These are phyloP conservation scores for Alethe diademata DNA, from an alignment of 2,113 vertebrate genomes.

Conservation along the genomic window DNA sequence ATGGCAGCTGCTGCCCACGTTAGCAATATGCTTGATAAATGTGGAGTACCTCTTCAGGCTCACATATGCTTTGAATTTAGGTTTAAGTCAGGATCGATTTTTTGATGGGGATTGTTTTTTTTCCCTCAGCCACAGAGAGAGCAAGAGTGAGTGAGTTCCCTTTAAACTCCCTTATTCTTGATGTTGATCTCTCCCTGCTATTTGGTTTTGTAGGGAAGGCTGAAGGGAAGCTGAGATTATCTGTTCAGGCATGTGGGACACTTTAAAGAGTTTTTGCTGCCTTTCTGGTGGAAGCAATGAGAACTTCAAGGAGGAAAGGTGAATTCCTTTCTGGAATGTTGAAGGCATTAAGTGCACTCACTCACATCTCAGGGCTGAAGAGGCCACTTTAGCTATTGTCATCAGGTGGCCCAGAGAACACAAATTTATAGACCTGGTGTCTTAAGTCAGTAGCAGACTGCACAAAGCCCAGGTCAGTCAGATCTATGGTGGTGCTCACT, in stretches of 20 bases:
- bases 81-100: background rate
- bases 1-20: background rate
- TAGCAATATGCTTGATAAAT: background rate
- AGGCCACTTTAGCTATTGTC: background rate
- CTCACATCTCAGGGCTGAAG: background rate
- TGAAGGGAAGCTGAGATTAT: background rate
- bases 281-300: background rate
- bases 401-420: background rate
- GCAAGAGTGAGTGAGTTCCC: background rate
- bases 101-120: background rate
- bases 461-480: background rate
- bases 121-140: background rate
- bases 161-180: background rate
- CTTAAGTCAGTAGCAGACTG: background rate
- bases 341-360: background rate
- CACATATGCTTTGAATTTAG: background rate
- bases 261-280: background rate
- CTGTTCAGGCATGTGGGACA: background rate
- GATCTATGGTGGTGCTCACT: accelerated
- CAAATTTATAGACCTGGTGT: background rate
- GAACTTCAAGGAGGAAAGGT: background rate
- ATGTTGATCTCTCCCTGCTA: background rate
- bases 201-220: background rate
- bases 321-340: background rate
- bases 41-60: background rate